These are phyloP conservation scores for Nasua narica DNA, from an alignment of 2,797 vertebrate species.

Conservation along the genomic window DNA sequence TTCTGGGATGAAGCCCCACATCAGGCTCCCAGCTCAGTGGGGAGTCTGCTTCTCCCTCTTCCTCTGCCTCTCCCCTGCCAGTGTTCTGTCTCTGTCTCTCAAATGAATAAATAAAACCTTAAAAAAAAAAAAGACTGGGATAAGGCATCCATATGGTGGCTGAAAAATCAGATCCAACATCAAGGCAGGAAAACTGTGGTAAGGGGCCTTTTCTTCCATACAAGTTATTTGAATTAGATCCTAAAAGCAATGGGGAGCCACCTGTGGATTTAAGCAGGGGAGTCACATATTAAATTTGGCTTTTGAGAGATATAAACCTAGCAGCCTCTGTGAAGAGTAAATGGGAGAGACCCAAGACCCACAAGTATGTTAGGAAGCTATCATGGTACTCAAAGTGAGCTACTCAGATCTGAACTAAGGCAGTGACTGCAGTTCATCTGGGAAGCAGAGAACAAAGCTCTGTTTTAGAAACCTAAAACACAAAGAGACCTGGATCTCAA, in stretches of 20 bases:
- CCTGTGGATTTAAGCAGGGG: not conserved
- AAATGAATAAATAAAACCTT: too few relatives aligned
- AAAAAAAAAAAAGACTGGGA: too few relatives aligned
- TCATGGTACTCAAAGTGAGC: not conserved
- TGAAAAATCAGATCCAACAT: not conserved
- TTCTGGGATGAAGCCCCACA: too few relatives aligned
- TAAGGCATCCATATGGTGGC: not conserved
- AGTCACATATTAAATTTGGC: not conserved
- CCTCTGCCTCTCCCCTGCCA: too few relatives aligned
- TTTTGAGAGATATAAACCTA: not conserved
- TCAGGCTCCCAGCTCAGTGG: too few relatives aligned
- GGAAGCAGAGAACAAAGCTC: not conserved
- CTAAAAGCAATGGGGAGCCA: not conserved
- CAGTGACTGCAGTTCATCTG: not conserved
- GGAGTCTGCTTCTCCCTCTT: too few relatives aligned
- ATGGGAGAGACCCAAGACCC: not conserved
- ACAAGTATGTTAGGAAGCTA: not conserved
- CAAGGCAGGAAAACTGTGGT: not conserved
- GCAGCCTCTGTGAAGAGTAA: not conserved
- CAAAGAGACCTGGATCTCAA: not conserved
- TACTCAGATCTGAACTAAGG: not conserved
- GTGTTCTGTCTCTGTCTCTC: too few relatives aligned
- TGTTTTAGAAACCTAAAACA: not conserved
- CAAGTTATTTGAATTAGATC: not conserved
- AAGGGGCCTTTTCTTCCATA: not conserved